These are phyloP conservation scores for Gnatocerus cornutus DNA, from an alignment of 2,888 invertebrate species.

Conservation along the genomic window DNA sequence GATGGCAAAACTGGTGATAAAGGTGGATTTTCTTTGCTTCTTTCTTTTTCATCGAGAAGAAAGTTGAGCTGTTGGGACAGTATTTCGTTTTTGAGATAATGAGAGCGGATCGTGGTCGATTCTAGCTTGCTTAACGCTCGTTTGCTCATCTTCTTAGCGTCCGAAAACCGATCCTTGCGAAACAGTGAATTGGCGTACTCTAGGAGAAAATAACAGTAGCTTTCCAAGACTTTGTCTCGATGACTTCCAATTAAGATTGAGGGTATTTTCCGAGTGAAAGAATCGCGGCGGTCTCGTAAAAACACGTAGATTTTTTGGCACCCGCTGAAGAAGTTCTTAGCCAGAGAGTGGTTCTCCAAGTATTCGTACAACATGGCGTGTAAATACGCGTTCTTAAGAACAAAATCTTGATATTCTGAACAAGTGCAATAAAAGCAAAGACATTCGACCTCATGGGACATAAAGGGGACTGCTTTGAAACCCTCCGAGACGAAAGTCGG, in stretches of 20 bases:
- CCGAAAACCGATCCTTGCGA: not conserved
- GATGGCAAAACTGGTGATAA: not conserved
- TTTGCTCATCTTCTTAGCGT: slow-evolving; percentile 22
- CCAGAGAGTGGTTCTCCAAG: slow-evolving; percentile 4
- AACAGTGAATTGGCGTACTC: slow-evolving; percentile 24
- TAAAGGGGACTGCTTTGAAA: slow-evolving; percentile 28
- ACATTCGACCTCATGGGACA: slow-evolving; percentile 29
- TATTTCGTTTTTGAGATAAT: slow-evolving; percentile 23
- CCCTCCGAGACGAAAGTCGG: slow-evolving; percentile 10
- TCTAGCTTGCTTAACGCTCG: not conserved
- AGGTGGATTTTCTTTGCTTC: not conserved
- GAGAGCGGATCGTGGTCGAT: not conserved
- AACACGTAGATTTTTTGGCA: slow-evolving; percentile 18
- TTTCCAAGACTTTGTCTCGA: not conserved
- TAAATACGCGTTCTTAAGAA: slow-evolving; percentile 15
- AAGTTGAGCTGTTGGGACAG: slow-evolving; percentile 26
- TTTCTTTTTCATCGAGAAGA: not conserved
- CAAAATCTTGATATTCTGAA: slow-evolving; percentile 16
- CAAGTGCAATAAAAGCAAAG: slow-evolving; percentile 40
- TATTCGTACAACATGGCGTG: slow-evolving; percentile 8
- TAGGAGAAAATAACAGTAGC: slow-evolving; percentile 14
- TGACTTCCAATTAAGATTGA: not conserved
- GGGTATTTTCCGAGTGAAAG: not conserved
- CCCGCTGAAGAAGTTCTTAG: slow-evolving; percentile 31
- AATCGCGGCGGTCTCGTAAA: not conserved